Evolutionary conservation across 2,797 vertebrate genomes (phyloP).

Genomic region (Pelodytes ibericus): DNA sequence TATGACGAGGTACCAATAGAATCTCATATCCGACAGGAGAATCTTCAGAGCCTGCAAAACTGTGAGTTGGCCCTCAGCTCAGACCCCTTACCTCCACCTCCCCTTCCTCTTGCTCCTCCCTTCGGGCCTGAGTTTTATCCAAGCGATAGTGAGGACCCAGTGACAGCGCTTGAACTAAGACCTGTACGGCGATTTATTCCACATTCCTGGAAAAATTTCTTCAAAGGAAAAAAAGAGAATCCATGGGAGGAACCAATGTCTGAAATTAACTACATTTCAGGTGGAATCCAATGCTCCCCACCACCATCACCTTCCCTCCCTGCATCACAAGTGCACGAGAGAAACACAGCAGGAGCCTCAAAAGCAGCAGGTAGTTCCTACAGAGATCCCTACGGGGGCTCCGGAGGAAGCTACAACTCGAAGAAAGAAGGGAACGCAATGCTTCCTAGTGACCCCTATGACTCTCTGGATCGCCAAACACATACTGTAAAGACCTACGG

Average conservation of each 20-base stretch:
- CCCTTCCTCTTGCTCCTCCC: slow-evolving; percentile 83
- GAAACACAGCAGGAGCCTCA: slow-evolving; percentile 26
- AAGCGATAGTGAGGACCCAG: slow-evolving; percentile 70
- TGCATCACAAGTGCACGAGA: slow-evolving; percentile 13
- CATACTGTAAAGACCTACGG: slow-evolving; percentile 80
- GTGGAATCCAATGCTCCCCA: slow-evolving; percentile 84
- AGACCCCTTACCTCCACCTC: slow-evolving; percentile 86
- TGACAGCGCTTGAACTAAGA: slow-evolving; percentile 79
- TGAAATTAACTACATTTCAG: slow-evolving; percentile 66
- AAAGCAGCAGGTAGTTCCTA: slow-evolving; percentile 67
- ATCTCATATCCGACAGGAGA: slow-evolving; percentile 56
- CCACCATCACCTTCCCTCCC: slow-evolving; percentile 77
- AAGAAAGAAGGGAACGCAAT: slow-evolving; percentile 77
- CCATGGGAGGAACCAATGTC: slow-evolving; percentile 65
- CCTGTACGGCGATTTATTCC: slow-evolving; percentile 90
- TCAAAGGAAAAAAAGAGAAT: slow-evolving; percentile 71
- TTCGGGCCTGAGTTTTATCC: slow-evolving; percentile 77
- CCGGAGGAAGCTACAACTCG: slow-evolving; percentile 77
- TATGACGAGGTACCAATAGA: slow-evolving; percentile 75
- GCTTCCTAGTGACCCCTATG: slow-evolving; percentile 65
- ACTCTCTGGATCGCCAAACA: slow-evolving; percentile 74
- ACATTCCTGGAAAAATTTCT: slow-evolving; percentile 90
- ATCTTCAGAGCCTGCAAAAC: slow-evolving; percentile 61
- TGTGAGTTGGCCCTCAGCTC: slow-evolving; percentile 71
- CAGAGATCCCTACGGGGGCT: slow-evolving; percentile 75